A percentile compares a stretch with the other conserved stretches of the same genome.
These are phyloP conservation scores for Coleophora deauratella DNA, from an alignment of 2,888 invertebrate species.

Conservation along the genomic window DNA sequence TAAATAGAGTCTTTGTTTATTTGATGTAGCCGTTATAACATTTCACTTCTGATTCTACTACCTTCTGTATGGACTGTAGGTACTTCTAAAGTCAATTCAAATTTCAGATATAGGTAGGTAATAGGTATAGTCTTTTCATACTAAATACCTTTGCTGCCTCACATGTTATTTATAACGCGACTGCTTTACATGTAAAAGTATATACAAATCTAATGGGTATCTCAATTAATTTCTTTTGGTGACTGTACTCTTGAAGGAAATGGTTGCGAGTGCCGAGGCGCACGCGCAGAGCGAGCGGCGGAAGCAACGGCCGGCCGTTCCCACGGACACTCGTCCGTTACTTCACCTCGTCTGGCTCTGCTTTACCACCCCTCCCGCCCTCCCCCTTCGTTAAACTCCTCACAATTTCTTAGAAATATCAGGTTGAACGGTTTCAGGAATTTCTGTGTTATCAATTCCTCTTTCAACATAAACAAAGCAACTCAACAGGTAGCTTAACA, in stretches of 20 bases:
- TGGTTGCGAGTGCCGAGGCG: slow-evolving; percentile 59
- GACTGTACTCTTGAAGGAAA: slow-evolving; percentile 40
- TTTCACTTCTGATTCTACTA: no score
- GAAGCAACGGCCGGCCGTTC: slow-evolving; percentile 69
- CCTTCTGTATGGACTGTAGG: no score
- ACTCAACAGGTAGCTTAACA: neutral
- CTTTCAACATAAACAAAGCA: neutral
- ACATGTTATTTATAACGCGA: no score
- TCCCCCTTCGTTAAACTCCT: slow-evolving; percentile 10
- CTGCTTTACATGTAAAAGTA: no score
- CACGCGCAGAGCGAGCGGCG: slow-evolving; percentile 36
- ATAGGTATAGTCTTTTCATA: no score
- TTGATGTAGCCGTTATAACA: no score
- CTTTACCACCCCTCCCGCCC: slow-evolving; percentile 18
- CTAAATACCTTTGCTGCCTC: no score
- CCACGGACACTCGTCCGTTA: slow-evolving; percentile 73
- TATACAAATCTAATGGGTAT: no score
- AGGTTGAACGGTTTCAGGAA: slow-evolving; percentile 14
- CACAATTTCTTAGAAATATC: slow-evolving; percentile 27
- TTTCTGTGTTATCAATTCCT: neutral
- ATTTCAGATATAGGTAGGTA: no score
- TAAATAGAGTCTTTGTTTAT: no score
- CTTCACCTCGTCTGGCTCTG: slow-evolving; percentile 46
- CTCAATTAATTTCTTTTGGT: no score
- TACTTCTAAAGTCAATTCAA: no score